Evolutionary conservation across 2,888 invertebrate genomes (phyloP), one percentile per base, ranked within the genome.

Genomic region (Ophion obscuratus): DNA sequence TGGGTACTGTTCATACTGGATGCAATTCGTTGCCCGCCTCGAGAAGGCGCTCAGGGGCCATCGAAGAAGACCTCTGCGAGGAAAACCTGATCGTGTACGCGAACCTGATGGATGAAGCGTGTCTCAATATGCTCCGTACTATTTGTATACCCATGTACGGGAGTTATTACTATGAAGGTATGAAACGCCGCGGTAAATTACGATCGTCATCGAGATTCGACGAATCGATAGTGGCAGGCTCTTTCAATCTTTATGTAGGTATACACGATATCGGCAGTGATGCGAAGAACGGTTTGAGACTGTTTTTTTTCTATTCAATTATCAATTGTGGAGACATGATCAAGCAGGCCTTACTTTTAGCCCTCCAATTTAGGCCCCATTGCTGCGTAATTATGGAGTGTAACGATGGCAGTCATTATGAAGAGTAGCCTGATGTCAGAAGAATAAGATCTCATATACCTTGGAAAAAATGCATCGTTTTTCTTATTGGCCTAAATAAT

Each of bases 151-250:
- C n/a, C 53, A 67, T 40, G 27, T 59, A 59, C 40, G 40, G 59
- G 40, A 31, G 14, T 24, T 24, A 77, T 62, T 57, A 68, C 47
- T 31, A 47, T 44, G 36, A 61, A 17, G 75, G 66, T 75, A 79
- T 36, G 36, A 79, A 74, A 53, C 70, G 59, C 71, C 57, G 20
- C 31, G 44, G 31, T 24, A 61, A 20, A 62, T 75, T 68, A 57
- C 84, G 79, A 81, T 85, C 87, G 82, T 88, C 87, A 80, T 84
- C 80, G 62, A 82, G 24, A 81, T 85, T 80, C 77, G 86, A 79
- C 40, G 73, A 84, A 79, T 76, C 78, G 80, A 83, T 86, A 73
- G 27, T 4, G 27, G 47, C 64, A 53, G 31, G 14, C n/a, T 20
- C 10, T 64, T 27, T 73, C 59, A 73, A 59, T 44, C 10, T 24